These are phyloP conservation scores for Zapus hudsonius DNA, from an alignment of 2,113 vertebrate species.

Conservation along the genomic window DNA sequence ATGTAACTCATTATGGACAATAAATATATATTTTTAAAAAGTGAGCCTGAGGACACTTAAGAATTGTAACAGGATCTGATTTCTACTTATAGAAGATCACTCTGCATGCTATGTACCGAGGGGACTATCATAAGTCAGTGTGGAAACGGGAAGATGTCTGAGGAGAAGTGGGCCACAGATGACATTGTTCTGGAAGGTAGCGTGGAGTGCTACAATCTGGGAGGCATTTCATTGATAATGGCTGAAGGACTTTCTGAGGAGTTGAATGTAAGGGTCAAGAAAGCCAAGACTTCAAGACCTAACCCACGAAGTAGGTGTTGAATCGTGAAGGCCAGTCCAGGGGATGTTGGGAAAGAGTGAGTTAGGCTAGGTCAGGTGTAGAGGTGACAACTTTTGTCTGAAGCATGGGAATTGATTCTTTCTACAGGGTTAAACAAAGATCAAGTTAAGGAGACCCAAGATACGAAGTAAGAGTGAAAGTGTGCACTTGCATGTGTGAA, in stretches of 20 bases:
- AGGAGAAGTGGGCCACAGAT: neutral
- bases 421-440: neutral
- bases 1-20: no score
- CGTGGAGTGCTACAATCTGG: accelerated
- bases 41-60: neutral
- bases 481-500: accelerated
- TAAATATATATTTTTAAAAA: no score
- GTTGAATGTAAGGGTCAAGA: neutral
- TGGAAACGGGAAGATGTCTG: neutral
- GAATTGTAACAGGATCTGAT: neutral
- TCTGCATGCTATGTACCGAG: neutral
- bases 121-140: no score
- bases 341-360: neutral
- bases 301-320: neutral
- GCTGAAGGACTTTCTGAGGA: neutral
- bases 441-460: neutral
- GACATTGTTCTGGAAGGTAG: neutral
- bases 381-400: neutral
- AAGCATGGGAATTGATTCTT: neutral
- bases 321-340: neutral
- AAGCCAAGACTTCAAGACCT: neutral
- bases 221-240: neutral
- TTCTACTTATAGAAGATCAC: neutral
- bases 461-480: neutral
- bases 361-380: no score